Base-by-base conservation (phyloP, 2,113 vertebrate genomes). In the Zapus hudsonius region DNA sequence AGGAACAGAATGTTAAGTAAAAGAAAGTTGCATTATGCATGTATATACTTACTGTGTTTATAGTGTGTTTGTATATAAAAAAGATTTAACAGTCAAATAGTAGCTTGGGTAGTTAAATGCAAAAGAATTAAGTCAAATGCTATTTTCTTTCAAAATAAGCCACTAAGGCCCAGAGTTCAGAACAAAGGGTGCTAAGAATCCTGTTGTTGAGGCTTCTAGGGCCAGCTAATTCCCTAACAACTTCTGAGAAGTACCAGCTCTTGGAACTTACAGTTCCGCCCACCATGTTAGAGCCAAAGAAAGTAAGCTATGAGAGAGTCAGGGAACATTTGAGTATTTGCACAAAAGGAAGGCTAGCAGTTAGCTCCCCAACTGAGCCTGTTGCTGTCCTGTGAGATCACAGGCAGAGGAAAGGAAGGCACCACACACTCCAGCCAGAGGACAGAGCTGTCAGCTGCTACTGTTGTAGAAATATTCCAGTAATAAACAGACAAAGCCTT, bases 151-250 rank as follows among this genome's bases (percentile, higher is more conserved):
- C 67, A 63, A 55, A 78, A 82, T 59, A 82, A 27, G 79, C 23
- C 23, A 15, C 27, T 47, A 57, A 82, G 64, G 87, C 47, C 36
- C 33, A 63, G 84, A 79, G 64, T 52, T 84, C 52, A 84, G 66
- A 83, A 89, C 70, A 83, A 38, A 80, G 88, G 89, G 42, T 44
- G 19, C 47, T 94, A 52, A 72, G 72, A 90, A 72, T 29, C 31
- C 7, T 63, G 63, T 61, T 22, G 8, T 55, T 36, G 33, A 23
- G 44, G 40, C 82, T 12, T 3, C 73, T 66, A 29, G 74, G 47
- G 31, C 76, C 40, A 61, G 40, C 63, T 52, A 16, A 63, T 92
- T 80, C 86, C 73, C 69, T 89, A 57, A 86, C 40, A n/a, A 61
- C 80, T 84, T 90, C 36, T 66, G 1, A 70, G 72, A 90, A 69